These are phyloP conservation scores for Aythya fuligula DNA, from an alignment of 2,797 vertebrate species.

Conservation along the genomic window DNA sequence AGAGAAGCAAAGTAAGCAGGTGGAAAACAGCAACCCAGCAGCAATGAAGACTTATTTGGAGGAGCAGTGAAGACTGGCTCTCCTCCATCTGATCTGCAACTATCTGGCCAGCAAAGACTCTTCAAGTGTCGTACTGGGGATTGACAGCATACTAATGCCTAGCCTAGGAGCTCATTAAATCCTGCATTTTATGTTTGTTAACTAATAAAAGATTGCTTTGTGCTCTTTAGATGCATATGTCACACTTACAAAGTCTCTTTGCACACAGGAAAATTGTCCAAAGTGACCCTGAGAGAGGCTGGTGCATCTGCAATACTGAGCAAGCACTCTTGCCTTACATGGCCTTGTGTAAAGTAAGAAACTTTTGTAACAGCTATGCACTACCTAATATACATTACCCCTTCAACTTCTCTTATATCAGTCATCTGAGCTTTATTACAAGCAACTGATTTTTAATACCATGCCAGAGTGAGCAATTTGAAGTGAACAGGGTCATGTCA, in stretches of 20 bases:
- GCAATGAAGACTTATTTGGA: background rate
- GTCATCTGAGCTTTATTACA: background rate
- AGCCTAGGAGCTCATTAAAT: background rate
- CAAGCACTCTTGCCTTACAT: background rate
- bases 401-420: background rate
- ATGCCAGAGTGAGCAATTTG: background rate
- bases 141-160: fast-evolving
- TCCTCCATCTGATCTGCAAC: background rate
- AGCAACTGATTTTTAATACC: background rate
- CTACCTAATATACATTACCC: background rate
- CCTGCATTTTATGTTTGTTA: background rate
- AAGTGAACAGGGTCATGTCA: background rate
- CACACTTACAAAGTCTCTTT: background rate
- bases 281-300: fast-evolving
- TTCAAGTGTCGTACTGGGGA: background rate
- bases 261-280: background rate
- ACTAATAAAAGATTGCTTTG: background rate
- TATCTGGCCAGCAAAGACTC: background rate
- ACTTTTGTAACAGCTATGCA: background rate
- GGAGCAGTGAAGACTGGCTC: background rate
- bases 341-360: background rate
- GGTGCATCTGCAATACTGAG: background rate
- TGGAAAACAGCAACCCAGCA: background rate
- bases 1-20: background rate
- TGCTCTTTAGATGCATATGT: background rate